These are phyloP conservation scores for Piscicola geometra DNA, from an alignment of 2,888 invertebrate genomes.

Conservation along the genomic window DNA sequence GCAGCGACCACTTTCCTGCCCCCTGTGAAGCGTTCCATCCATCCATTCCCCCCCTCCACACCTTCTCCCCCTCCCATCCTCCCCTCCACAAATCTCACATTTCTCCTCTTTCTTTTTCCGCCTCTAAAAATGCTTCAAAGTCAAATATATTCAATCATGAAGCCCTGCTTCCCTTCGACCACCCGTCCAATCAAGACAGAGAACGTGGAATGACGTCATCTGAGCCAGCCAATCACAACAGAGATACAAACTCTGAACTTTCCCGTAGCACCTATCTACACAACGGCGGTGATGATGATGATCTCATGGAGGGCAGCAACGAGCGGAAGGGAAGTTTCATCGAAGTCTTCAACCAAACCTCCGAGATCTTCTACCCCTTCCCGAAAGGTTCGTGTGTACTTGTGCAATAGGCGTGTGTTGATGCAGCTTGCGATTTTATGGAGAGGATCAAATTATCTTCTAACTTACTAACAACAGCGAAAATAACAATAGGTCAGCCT, in stretches of 20 bases:
- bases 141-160: background rate
- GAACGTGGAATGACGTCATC: background rate
- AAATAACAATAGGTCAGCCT: constrained; percentile 2
- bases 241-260: background rate
- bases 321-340: background rate
- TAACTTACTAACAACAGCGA: background rate
- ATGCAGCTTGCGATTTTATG: too few relatives aligned
- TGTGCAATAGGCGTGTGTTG: too few relatives aligned
- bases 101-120: background rate
- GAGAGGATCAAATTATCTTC: background rate
- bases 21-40: constrained; percentile 7
- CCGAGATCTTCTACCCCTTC: background rate
- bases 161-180: background rate
- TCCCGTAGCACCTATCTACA: background rate
- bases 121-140: background rate
- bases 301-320: background rate
- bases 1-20: constrained; percentile 12
- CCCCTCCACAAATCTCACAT: too few relatives aligned
- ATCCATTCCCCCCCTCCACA: background rate
- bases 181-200: background rate
- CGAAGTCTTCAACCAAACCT: too few relatives aligned
- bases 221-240: background rate
- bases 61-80: background rate
- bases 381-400: background rate
- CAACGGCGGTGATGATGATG: constrained; percentile 6